phyloP scores from a whole-genome alignment of 2,888 invertebrate genomes.

The Cryptophagus acutangulus region DNA sequence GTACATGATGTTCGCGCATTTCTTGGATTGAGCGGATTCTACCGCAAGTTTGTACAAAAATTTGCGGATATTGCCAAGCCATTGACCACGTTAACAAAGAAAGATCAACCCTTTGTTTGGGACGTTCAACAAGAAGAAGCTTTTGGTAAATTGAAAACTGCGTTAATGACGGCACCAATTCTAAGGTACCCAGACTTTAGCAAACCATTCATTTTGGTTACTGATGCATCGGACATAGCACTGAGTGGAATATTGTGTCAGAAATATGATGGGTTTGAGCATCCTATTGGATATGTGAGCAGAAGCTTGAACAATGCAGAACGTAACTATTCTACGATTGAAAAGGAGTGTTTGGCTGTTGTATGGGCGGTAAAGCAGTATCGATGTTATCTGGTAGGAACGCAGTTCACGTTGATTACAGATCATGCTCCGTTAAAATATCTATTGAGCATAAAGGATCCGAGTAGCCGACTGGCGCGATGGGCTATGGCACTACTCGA shows the following conservation, averaged over 20 bases:
- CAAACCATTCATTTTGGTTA: too few species aligned
- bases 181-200: too few species aligned
- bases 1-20: conserved; percentile 1
- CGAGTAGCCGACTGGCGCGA: too few species aligned
- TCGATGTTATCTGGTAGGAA: conserved; percentile 25
- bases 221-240: not conserved
- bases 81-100: too few species aligned
- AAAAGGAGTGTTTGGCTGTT: conserved; percentile 25
- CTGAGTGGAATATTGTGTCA: not conserved
- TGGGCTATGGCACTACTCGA: not conserved
- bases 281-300: too few species aligned
- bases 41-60: not conserved
- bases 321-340: conserved; percentile 20
- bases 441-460: too few species aligned
- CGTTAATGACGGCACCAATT: not conserved
- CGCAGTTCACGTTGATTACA: conserved; percentile 23
- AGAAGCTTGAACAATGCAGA: conserved; percentile 19
- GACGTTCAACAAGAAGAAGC: too few species aligned
- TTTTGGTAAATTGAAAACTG: too few species aligned
- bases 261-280: not conserved
- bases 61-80: not conserved
- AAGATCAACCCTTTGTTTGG: too few species aligned
- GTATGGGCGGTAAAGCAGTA: conserved; percentile 23
- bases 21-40: conserved; percentile 2
- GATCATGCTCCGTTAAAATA: conserved; percentile 26